Evolutionary conservation across 2,113 vertebrate species (phyloP).

Genomic region (Typhlomys cinereus): DNA sequence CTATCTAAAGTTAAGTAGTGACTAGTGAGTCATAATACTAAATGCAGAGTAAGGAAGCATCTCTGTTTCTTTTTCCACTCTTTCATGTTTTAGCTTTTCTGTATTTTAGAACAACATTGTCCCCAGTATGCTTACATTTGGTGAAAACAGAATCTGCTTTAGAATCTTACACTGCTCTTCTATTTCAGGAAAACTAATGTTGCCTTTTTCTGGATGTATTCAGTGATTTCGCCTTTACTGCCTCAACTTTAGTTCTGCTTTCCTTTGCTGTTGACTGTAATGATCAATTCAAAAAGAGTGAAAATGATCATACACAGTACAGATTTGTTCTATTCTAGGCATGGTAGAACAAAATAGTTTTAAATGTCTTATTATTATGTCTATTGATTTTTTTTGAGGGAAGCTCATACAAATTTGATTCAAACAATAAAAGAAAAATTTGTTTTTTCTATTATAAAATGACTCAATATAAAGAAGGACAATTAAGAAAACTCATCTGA

Average conservation of each 20-base stretch:
- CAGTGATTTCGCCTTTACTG: neutral
- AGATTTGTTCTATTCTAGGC: neutral
- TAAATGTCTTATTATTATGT: neutral
- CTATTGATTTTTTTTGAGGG: neutral
- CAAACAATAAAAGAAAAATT: neutral
- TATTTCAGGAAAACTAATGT: neutral
- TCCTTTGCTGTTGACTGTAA: neutral
- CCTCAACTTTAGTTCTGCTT: neutral
- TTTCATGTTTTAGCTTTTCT: neutral
- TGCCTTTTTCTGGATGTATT: neutral
- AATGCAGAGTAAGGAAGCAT: neutral
- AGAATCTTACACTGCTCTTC: neutral
- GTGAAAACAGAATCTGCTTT: neutral
- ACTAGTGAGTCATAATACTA: neutral
- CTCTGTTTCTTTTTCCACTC: neutral
- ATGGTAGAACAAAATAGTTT: neutral
- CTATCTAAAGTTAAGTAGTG: neutral
- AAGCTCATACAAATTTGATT: neutral
- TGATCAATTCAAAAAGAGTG: neutral
- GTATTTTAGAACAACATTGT: neutral
- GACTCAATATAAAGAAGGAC: constrained; percentile 4
- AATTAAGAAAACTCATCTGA: neutral
- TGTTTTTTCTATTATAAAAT: neutral
- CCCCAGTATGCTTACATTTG: neutral
- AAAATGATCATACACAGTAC: neutral